phyloP scores from a whole-genome alignment of 1,140 invertebrate genomes.

The Chelonus insularis region DNA sequence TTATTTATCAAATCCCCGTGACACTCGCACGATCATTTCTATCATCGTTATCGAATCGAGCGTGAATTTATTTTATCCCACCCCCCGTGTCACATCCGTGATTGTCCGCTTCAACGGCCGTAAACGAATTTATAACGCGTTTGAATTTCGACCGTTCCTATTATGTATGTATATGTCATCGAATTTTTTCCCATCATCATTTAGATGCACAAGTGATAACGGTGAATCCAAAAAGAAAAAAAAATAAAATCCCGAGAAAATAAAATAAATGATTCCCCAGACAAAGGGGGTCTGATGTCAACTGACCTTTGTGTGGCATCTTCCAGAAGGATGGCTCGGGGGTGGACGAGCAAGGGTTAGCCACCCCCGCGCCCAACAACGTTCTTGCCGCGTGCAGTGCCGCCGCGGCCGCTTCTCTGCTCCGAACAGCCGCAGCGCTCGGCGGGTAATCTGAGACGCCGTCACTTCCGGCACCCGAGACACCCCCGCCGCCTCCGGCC shows the following conservation, averaged over 20 bases:
- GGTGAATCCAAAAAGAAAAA: background rate
- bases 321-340: conserved; percentile 64
- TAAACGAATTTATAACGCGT: conserved; percentile 5
- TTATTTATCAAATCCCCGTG: conserved; percentile 10
- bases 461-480: conserved; percentile 49
- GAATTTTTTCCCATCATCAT: background rate
- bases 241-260: background rate
- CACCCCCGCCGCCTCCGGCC: conserved; percentile 41
- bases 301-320: conserved; percentile 66
- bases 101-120: background rate
- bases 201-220: background rate
- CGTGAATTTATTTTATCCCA: background rate
- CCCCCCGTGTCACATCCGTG: background rate
- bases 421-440: conserved; percentile 57
- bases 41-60: background rate
- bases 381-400: conserved; percentile 62
- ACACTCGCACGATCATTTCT: conserved; percentile 7
- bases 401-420: conserved; percentile 58
- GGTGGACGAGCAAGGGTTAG: conserved; percentile 62
- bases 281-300: too few relatives aligned
- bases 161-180: background rate
- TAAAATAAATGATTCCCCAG: too few relatives aligned
- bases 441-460: conserved; percentile 57
- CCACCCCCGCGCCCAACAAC: conserved; percentile 62
- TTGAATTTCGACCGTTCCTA: background rate